Evolutionary conservation across 1,140 invertebrate species (phyloP).

Genomic region (Lepidostoma basale): DNA sequence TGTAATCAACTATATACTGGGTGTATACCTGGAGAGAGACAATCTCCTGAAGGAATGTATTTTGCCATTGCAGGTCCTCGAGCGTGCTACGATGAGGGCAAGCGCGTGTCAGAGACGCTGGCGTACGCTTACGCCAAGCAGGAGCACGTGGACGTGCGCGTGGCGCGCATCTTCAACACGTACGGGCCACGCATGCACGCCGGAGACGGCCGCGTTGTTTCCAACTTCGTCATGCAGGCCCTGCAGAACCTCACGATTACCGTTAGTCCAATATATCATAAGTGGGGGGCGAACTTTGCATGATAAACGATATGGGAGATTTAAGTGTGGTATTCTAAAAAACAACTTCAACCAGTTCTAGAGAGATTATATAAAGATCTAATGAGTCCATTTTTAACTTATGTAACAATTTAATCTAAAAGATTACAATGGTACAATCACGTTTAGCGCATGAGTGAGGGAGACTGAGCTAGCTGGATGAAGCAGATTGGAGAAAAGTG

Average conservation of each 20-base stretch:
- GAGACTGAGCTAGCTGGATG: too few relatives aligned
- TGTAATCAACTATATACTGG: background rate
- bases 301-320: too few relatives aligned
- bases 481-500: too few relatives aligned
- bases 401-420: too few relatives aligned
- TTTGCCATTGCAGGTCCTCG: slow-evolving; percentile 75
- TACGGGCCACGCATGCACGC: slow-evolving; percentile 99
- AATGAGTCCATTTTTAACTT: too few relatives aligned
- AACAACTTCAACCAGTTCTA: too few relatives aligned
- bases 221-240: slow-evolving; percentile 98
- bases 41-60: too few relatives aligned
- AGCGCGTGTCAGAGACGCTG: slow-evolving; percentile 94
- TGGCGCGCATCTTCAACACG: slow-evolving; percentile 98
- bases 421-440: too few relatives aligned
- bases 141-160: slow-evolving; percentile 91
- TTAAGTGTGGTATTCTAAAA: too few relatives aligned
- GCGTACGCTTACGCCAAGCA: slow-evolving; percentile 97
- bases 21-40: background rate
- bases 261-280: slow-evolving; percentile 68
- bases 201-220: slow-evolving; percentile 98
- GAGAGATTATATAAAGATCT: too few relatives aligned
- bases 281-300: too few relatives aligned
- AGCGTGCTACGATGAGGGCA: slow-evolving; percentile 99
- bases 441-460: too few relatives aligned
- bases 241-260: slow-evolving; percentile 94